phyloP scores from a whole-genome alignment of 2,113 vertebrate genomes.

The Scortum barcoo region DNA sequence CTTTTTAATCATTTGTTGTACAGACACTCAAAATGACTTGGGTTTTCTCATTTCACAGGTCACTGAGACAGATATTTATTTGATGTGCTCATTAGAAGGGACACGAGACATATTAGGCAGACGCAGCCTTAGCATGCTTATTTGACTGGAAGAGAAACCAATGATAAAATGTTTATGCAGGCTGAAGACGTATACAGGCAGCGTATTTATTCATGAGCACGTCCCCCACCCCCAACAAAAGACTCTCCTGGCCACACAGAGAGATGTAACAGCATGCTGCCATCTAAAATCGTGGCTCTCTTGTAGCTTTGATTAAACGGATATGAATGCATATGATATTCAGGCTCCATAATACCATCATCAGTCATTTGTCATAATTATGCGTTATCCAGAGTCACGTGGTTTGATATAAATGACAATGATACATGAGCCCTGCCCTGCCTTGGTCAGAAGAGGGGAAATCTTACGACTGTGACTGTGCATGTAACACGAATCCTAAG shows the following conservation, averaged over 20 bases:
- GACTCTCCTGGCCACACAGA: constrained; percentile 37
- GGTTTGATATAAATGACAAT: constrained; percentile 64
- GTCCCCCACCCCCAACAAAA: constrained; percentile 46
- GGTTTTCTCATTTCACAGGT: constrained; percentile 70
- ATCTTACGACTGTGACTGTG: constrained; percentile 6
- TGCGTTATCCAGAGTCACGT: constrained; percentile 58
- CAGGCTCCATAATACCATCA: constrained; percentile 62
- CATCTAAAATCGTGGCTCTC: constrained; percentile 44
- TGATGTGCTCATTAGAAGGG: constrained; percentile 56
- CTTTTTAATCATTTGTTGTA: constrained; percentile 17
- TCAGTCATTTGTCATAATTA: constrained; percentile 81
- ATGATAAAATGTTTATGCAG: constrained; percentile 57
- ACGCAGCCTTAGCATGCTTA: constrained; percentile 14
- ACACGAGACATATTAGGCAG: constrained; percentile 38
- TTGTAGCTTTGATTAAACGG: constrained; percentile 69
- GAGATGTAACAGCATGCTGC: constrained; percentile 25
- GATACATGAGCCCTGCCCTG: constrained; percentile 63
- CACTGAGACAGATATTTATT: constrained; percentile 63
- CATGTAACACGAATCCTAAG: constrained; percentile 28
- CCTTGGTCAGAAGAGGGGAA: constrained; percentile 12
- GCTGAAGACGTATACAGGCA: constrained; percentile 48
- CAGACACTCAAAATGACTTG: constrained; percentile 30
- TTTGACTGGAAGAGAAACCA: constrained; percentile 55
- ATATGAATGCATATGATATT: constrained; percentile 70
- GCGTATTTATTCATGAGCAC: constrained; percentile 72